Percentiles rank a stretch among this genome's conserved stretches.
These are phyloP conservation scores for Chydorus sphaericus DNA, from an alignment of 2,888 invertebrate species.

Conservation along the genomic window DNA sequence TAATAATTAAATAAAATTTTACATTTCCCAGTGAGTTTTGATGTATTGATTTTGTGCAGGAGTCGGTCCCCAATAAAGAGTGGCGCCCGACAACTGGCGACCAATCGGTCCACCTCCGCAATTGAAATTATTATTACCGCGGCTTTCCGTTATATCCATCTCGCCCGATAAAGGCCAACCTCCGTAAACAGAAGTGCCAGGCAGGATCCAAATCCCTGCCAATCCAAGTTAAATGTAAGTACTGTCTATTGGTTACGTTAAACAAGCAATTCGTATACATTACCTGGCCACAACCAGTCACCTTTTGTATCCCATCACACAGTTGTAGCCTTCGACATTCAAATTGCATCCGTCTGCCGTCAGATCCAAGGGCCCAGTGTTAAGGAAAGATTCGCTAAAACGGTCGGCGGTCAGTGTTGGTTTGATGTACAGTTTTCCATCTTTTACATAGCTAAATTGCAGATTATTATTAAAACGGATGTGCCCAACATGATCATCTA, in stretches of 20 bases:
- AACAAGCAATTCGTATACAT: too few relatives aligned
- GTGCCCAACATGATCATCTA: too few relatives aligned
- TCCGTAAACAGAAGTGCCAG: conserved; percentile 26
- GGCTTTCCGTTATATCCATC: conserved; percentile 30
- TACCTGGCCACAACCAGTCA: too few relatives aligned
- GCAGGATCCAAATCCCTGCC: conserved; percentile 28
- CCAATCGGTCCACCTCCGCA: conserved; percentile 13
- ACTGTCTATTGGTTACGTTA: too few relatives aligned
- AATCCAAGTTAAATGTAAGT: too few relatives aligned
- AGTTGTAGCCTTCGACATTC: conserved; percentile 43
- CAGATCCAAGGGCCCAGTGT: conserved; percentile 28
- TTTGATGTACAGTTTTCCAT: conserved; percentile 44
- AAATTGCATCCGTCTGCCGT: conserved; percentile 32
- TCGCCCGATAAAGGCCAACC: conserved; percentile 30
- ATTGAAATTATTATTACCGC: conserved; percentile 25
- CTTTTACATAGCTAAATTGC: conserved; percentile 42
- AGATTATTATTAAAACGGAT: too few relatives aligned
- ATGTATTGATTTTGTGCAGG: conserved; percentile 21
- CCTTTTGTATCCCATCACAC: too few relatives aligned
- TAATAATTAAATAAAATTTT: neutral
- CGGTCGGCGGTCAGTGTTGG: conserved; percentile 39
- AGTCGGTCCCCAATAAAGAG: conserved; percentile 30
- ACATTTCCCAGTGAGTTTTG: conserved; percentile 22
- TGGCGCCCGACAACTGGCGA: too few relatives aligned
- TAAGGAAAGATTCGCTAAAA: conserved; percentile 33